phyloP scores from a whole-genome alignment of 1,140 invertebrate species.

The Palaemon carinicauda region DNA sequence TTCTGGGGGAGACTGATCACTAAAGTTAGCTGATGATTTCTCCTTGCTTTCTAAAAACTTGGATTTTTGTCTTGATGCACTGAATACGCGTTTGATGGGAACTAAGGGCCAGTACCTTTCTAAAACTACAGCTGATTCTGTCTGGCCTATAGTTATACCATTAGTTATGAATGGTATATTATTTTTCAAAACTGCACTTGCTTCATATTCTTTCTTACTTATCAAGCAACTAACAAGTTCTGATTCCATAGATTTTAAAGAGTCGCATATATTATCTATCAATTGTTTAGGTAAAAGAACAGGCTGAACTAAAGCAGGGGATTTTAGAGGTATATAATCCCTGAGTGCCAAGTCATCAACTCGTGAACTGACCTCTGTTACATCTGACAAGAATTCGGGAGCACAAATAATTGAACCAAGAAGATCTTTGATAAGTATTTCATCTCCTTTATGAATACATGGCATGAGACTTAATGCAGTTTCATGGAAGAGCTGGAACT shows the following conservation, averaged over 20 bases:
- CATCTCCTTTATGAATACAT: slow-evolving; percentile 53
- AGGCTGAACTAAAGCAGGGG: slow-evolving; percentile 49
- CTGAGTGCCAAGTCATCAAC: slow-evolving; percentile 27
- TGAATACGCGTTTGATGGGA: slow-evolving; percentile 43
- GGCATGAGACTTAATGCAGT: slow-evolving; percentile 36
- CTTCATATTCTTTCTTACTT: slow-evolving; percentile 24
- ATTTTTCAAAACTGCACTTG: slow-evolving; percentile 32
- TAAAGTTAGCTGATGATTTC: background rate
- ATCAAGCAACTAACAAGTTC: slow-evolving; percentile 20
- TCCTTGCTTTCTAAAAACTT: background rate
- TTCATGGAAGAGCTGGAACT: slow-evolving; percentile 38
- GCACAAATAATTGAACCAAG: slow-evolving; percentile 40
- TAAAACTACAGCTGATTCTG: slow-evolving; percentile 28
- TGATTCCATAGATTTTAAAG: slow-evolving; percentile 28
- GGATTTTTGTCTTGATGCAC: background rate
- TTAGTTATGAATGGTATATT: slow-evolving; percentile 47
- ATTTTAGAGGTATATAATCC: slow-evolving; percentile 52
- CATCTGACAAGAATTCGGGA: slow-evolving; percentile 30
- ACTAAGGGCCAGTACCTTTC: slow-evolving; percentile 46
- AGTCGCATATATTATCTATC: slow-evolving; percentile 7
- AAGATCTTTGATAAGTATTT: slow-evolving; percentile 39
- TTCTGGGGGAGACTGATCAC: slow-evolving; percentile 45
- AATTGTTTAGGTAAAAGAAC: slow-evolving; percentile 32
- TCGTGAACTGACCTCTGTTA: slow-evolving; percentile 17
- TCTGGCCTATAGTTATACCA: slow-evolving; percentile 35